Evolutionary conservation across 23 tunicate genomes (phyloP), one percentile per base, ranked within the genome.

Genomic region (Trididemnum clinides): DNA sequence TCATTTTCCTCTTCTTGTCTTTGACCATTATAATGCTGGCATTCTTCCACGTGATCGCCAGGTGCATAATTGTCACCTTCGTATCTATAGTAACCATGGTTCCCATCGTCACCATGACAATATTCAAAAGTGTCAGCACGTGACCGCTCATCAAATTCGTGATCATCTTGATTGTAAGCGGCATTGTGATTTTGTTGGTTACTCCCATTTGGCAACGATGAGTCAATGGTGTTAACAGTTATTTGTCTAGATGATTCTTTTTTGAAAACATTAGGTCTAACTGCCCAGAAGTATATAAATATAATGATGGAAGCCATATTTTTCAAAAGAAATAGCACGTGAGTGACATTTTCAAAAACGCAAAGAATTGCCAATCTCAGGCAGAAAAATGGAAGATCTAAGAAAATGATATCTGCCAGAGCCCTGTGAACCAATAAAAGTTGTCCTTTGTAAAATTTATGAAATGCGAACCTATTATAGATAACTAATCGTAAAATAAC

Each of bases 301-400:
- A 71, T 72, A 21, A 58, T 32, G 10, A 75, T 64, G 1, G 62
- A 57, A 27, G 77, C 50, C 7, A 89, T 74, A 73, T 89, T 89
- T 51, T 91, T 91, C 76, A 91, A 69, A 54, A 91, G 39, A 59
- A 91, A 91, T 33, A 91, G 64, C 28, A 82, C 77, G 32, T 81
- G 64, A 28, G 83, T 72, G 57, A 75, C 33, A 20, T 88, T 36
- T 37, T 81, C 85, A 69, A 54, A 91, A 37, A 59, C 37, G 38
- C 90, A 81, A 26, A 86, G 59, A 51, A 81, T 34, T 18, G 90
- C 34, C 6, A 91, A 65, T 1, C 96, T 81, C 25, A 91, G 85
- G 1, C 86, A 81, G 72, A 91, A 91, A 38, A 86, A 91, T n/a
- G 96, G 96, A 33, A 91, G 35, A 27, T 91, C 96, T 35, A 88